Base-by-base conservation (phyloP, 30 jellyfish, hydroid and myxozoan species). In the Aurelia aurita region DNA sequence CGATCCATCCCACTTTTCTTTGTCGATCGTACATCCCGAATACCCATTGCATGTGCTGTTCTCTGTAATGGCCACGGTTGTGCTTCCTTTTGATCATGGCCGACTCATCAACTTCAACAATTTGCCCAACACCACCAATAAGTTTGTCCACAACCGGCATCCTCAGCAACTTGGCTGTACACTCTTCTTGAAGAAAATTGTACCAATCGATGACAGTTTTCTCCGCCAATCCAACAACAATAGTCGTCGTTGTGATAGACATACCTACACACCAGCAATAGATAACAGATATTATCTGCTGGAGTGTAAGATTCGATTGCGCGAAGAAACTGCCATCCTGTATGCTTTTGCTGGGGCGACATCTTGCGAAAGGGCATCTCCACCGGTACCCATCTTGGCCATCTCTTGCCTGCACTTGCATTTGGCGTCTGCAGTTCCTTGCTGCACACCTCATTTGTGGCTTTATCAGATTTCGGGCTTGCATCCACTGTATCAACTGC, bases 181-280 rank as follows among this genome's bases (percentile, higher is more conserved):
- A 72, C 25, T 70, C 85, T 44, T 72, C 85, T 23, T 44, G 92
- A 66, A 82, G 73, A 1, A 27, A 73, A 45, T 55, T 87, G 53
- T 21, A 47, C 94, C 92, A 84, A 46, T 84, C 90, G 9, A 70
- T 49, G 18, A 84, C 79, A 19, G 94, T 84, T 21, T 3, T 23
- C 12, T 58, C 63, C 16, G n/a, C 28, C 62, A 28, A 26, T n/a
- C n/a, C n/a, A n/a, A n/a, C n/a, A 29, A 7, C n/a, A 19, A 54
- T 35, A 54, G 27, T 43, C n/a, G 85, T n/a, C 18, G 74, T 29
- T 14, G 74, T 16, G 65, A 60, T 64, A 28, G 61, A 32, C 57
- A 62, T 54, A 28, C 73, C 72, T 22, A 71, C 49, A 6, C 65
- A 25, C 91, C 88, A 81, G 39, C 53, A 57, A 27, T 81, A 68